Evolutionary conservation across 1,140 invertebrate genomes (phyloP).

Genomic region (Lerema accius): DNA sequence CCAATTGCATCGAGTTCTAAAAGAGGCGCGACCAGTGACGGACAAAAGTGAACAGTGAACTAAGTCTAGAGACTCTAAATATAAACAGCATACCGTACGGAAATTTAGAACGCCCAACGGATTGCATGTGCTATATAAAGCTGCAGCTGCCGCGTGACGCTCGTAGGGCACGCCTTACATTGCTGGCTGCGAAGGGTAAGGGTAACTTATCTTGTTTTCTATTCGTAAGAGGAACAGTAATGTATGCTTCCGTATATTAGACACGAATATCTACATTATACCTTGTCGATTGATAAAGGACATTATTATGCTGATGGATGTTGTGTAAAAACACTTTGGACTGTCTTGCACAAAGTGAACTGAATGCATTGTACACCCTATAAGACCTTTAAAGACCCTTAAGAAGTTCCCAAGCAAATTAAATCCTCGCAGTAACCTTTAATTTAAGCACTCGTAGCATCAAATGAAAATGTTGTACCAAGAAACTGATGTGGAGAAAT

Average conservation of each 20-base stretch:
- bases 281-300: too few relatives aligned
- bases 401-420: too few relatives aligned
- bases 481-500: conserved; percentile 12
- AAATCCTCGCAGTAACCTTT: too few relatives aligned
- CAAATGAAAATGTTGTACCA: not conserved
- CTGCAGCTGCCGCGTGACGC: conserved; percentile 71
- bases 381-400: too few relatives aligned
- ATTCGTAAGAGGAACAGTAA: too few relatives aligned
- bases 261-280: too few relatives aligned
- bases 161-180: conserved; percentile 46
- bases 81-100: conserved; percentile 68
- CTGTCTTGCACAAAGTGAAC: too few relatives aligned
- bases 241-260: not conserved
- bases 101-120: conserved; percentile 73
- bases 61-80: conserved; percentile 70
- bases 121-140: conserved; percentile 68
- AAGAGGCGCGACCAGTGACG: conserved; percentile 65
- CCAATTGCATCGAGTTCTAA: conserved; percentile 51
- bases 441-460: not conserved
- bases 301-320: too few relatives aligned
- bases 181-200: conserved; percentile 16
- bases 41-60: conserved; percentile 74
- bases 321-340: too few relatives aligned
- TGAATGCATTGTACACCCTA: too few relatives aligned
- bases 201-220: not conserved